Base-by-base conservation (phyloP, 2,888 invertebrate genomes). In the Oscheius onirici region DNA sequence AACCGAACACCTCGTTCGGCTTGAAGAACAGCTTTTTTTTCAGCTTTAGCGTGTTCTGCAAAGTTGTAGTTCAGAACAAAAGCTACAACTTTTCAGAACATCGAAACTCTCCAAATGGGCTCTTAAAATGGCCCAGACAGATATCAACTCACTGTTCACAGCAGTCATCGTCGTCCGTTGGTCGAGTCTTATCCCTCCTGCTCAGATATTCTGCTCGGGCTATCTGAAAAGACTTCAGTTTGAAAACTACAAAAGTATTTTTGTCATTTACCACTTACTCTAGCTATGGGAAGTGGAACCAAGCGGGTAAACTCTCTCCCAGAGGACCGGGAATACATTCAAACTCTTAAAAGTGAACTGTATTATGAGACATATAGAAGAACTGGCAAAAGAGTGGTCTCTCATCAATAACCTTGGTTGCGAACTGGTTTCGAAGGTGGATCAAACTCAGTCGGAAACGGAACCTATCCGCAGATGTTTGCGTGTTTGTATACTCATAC, bases 61-160 rank as follows among this genome's bases (percentile, higher is more conserved):
- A 0, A 34, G 34, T 34, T 34, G 34, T 8, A 34, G 34, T 6
- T 8, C 34, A 34, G 34, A 34, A 6, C 34, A 34, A 34, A 34
- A 34, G 3, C 34, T 34, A 34, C 34, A 6, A 34, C 34, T 34
- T 6, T 34, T 3, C 8, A 34, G 34, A 34, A 34, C 34, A 8
- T n/a, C n/a, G n/a, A n/a, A n/a, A n/a, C n/a, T n/a, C n/a, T n/a
- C n/a, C n/a, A n/a, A n/a, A n/a, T n/a, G n/a, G n/a, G n/a, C n/a
- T n/a, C n/a, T n/a, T n/a, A n/a, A n/a, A n/a, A n/a, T n/a, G n/a
- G n/a, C n/a, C n/a, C n/a, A n/a, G n/a, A n/a, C n/a, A 34, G 34
- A 58, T 22, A 24, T n/a, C 13, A n/a, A 63, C 63, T 49, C 49
- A 63, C 63, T 63, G 63, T 63, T 63, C 63, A 20, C 63, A 63